Evolutionary conservation across 2,888 invertebrate genomes (phyloP), one percentile per base, ranked within the genome.

Genomic region (Drosophila longiperda): DNA sequence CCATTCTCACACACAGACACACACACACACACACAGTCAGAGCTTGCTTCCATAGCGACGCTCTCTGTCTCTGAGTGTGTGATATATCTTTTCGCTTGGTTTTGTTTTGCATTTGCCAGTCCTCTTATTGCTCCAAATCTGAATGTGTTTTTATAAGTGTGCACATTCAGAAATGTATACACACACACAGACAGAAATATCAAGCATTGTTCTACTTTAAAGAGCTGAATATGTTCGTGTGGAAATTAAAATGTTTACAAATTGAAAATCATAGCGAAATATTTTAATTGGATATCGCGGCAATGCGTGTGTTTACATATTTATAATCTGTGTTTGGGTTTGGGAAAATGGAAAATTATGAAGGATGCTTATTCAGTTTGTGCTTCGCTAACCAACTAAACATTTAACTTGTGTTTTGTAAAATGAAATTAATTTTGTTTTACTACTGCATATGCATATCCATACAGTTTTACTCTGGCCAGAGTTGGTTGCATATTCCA

Each of bases 101-200:
- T 67, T 84, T 84, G 75, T 65, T 78, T 69, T 55, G 45, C n/a
- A 23, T 42, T 49, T 42, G 65, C 63, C 65, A 76, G 80, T 71
- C 71, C 71, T 76, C 85, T 84, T 89, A 85, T 85, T 85, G 84
- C 84, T 84, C 76, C 58, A 86, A 88, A 88, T 84, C 75, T 58
- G 57, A 42, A 33, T 60, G 67, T 67, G 65, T 50, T 49, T 66
- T 75, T 45, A 34, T 62, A 57, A 52, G 63, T 40, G 53, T 58
- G 34, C 62, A 17, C 71, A 52, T 33, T 17, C 32, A 69, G 17
- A 66, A 29, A 66, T 68, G 12, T 33, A 38, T 34, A 54, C 50
- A 50, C 20, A 45, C 20, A 45, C 23, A 23, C 20, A 20, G 15
- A 32, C 1, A n/a, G 6, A 26, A n/a, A 20, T 15, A 8, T 54